These are phyloP conservation scores for Hepsetus odoe DNA, from an alignment of 2,113 vertebrate genomes.

Conservation along the genomic window DNA sequence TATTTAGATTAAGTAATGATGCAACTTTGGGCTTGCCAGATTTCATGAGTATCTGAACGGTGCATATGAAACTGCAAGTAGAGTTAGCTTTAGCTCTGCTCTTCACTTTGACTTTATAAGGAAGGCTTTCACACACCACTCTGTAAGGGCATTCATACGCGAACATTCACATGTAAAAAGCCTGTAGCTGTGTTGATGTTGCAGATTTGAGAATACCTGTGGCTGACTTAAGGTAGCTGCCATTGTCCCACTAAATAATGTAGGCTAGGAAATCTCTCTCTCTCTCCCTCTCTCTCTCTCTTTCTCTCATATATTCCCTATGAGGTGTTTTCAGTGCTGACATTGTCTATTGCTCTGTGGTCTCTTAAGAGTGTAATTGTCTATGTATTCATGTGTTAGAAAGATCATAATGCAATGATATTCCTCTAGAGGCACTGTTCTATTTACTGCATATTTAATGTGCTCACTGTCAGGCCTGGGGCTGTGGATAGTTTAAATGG, in stretches of 20 bases:
- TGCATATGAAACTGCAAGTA: neutral
- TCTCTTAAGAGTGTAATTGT: slow-evolving; percentile 19
- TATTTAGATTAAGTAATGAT: neutral
- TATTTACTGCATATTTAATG: slow-evolving; percentile 54
- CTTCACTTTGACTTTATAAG: no score
- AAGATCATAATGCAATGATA: slow-evolving; percentile 45
- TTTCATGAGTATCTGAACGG: neutral
- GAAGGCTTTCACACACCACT: no score
- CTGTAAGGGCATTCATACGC: neutral
- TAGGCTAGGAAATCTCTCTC: slow-evolving; percentile 38
- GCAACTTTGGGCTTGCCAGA: neutral
- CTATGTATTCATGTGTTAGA: slow-evolving; percentile 29
- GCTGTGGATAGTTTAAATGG: slow-evolving; percentile 55
- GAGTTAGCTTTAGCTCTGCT: no score
- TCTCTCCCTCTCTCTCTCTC: neutral
- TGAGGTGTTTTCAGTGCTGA: slow-evolving; percentile 28
- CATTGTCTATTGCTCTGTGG: neutral
- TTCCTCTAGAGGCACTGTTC: slow-evolving; percentile 45
- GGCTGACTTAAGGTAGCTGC: slow-evolving; percentile 32
- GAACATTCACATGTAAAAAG: slow-evolving; percentile 11
- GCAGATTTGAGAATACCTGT: slow-evolving; percentile 31
- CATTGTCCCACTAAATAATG: slow-evolving; percentile 48
- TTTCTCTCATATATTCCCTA: neutral
- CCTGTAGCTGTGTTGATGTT: slow-evolving; percentile 25
- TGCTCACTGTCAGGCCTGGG: slow-evolving; percentile 52